Percentiles rank a stretch among this genome's conserved stretches.
Conservation (phyloP, 2,888 invertebrate species). For the Aradus depressus region DNA sequence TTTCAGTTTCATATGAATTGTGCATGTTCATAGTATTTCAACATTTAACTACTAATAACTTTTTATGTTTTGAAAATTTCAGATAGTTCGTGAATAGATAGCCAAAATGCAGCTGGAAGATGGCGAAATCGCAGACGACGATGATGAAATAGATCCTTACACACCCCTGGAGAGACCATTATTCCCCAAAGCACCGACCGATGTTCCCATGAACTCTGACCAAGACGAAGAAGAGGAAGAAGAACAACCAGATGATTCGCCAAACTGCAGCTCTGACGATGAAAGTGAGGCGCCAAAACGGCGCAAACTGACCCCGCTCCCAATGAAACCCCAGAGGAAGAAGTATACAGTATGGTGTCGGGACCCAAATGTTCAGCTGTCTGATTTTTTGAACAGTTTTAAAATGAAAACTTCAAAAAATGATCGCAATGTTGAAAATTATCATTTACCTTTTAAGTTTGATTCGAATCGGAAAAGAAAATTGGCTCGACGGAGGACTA, state of each 20-base stretch:
- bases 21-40: too few species aligned
- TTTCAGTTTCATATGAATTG: too few species aligned
- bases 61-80: too few species aligned
- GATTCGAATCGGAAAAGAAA: conserved; percentile 11
- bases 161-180: conserved; percentile 20
- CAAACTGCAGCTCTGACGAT: conserved; percentile 15
- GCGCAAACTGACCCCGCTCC: conserved; percentile 7
- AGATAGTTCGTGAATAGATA: too few species aligned
- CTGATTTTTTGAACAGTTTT: conserved; percentile 23
- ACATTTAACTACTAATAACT: too few species aligned
- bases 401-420: conserved; percentile 20
- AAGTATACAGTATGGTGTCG: conserved; percentile 23
- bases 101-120: conserved; percentile 15
- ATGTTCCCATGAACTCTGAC: neutral
- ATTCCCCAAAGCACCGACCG: too few species aligned
- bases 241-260: conserved; percentile 1
- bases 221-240: neutral
- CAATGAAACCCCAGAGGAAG: conserved; percentile 17
- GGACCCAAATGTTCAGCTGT: conserved; percentile 20
- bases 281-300: conserved; percentile 17
- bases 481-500: neutral
- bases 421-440: conserved; percentile 25
- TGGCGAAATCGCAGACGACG: conserved; percentile 19
- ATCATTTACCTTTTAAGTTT: conserved; percentile 12
- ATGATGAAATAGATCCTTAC: conserved; percentile 19